phyloP scores from a whole-genome alignment of 1,140 invertebrate species.

The Leptopilina clavipes region DNA sequence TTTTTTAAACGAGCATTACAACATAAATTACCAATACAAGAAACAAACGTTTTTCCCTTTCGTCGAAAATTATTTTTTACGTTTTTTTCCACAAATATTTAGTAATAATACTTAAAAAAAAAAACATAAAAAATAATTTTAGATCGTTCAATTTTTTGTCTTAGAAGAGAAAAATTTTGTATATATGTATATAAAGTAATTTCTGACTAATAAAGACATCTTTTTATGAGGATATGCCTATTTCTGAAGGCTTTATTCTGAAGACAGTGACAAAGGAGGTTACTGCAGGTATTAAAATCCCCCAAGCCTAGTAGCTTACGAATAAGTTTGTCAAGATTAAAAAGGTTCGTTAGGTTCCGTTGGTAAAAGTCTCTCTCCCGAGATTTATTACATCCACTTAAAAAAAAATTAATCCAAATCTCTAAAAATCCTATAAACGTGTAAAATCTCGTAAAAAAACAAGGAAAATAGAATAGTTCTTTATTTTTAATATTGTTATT shows the following conservation, averaged over 20 bases:
- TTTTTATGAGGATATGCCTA: neutral
- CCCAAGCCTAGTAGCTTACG: slow-evolving; percentile 10
- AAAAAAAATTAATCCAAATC: slow-evolving; percentile 29
- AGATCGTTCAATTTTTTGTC: neutral
- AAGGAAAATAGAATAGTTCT: neutral
- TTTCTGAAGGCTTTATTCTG: neutral
- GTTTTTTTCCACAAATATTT: too few relatives aligned
- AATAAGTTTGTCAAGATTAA: slow-evolving; percentile 61
- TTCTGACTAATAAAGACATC: neutral
- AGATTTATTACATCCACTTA: slow-evolving; percentile 49
- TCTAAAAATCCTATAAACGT: neutral
- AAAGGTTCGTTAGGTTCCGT: slow-evolving; percentile 46
- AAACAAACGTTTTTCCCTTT: too few relatives aligned
- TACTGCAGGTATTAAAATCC: slow-evolving; percentile 22
- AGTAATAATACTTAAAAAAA: too few relatives aligned
- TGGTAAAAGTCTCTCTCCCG: slow-evolving; percentile 40
- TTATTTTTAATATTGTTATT: neutral
- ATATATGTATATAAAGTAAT: neutral
- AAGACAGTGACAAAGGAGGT: slow-evolving; percentile 14
- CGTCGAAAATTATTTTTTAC: too few relatives aligned
- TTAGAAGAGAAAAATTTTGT: neutral
- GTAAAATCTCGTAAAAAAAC: neutral
- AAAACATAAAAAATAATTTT: too few relatives aligned
- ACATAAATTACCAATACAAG: neutral
- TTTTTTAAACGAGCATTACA: neutral